These are phyloP conservation scores for Carterocephalus palaemon DNA, from an alignment of 2,888 invertebrate species.

Conservation along the genomic window DNA sequence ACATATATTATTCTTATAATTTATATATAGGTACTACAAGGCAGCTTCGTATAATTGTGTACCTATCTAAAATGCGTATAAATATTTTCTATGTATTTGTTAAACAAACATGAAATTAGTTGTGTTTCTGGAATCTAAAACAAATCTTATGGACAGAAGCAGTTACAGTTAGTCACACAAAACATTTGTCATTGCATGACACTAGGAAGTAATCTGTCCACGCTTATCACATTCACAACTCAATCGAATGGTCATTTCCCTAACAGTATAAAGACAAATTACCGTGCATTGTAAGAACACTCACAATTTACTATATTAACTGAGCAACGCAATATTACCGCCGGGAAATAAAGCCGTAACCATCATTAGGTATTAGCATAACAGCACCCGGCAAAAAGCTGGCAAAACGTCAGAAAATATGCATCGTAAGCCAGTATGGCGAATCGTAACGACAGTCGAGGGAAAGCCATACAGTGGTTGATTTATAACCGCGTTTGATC, in stretches of 20 bases:
- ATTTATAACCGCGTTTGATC: constrained; percentile 67
- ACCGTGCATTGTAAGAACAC: constrained; percentile 16
- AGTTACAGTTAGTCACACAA: too few relatives aligned
- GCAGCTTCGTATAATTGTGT: too few relatives aligned
- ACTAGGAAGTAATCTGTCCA: constrained; percentile 10
- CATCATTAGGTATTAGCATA: constrained; percentile 61
- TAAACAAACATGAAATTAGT: too few relatives aligned
- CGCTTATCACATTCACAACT: constrained; percentile 5
- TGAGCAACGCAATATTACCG: constrained; percentile 31
- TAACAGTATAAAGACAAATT: constrained; percentile 24
- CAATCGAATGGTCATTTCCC: constrained; percentile 20
- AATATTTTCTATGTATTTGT: too few relatives aligned
- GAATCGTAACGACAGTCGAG: constrained; percentile 64
- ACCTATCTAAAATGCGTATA: too few relatives aligned
- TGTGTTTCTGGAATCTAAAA: too few relatives aligned
- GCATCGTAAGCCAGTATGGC: constrained; percentile 51
- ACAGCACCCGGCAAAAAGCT: constrained; percentile 59
- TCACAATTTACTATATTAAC: constrained; percentile 23
- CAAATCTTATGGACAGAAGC: too few relatives aligned
- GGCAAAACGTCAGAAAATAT: constrained; percentile 56
- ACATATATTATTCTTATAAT: too few relatives aligned
- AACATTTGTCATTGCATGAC: constrained; percentile 6
- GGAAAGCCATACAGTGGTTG: constrained; percentile 60
- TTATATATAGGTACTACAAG: too few relatives aligned
- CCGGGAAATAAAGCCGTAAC: constrained; percentile 44